Conservation (phyloP, 2,113 vertebrate genomes). For the Anser cygnoides region DNA sequence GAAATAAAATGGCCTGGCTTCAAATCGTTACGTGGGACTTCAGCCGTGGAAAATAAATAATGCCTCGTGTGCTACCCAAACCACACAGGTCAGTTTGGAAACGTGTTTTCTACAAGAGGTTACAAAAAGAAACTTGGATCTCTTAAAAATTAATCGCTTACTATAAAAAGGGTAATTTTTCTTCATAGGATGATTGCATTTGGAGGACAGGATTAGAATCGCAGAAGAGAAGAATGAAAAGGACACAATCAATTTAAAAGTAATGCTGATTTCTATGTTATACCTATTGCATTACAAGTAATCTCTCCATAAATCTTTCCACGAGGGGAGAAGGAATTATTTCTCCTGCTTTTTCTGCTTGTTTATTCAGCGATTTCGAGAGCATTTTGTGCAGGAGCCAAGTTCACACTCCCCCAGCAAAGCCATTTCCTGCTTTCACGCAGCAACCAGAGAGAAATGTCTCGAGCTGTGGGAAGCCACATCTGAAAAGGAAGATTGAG, state of each 20-base stretch:
- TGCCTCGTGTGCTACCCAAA: background rate
- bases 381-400: conserved; percentile 45
- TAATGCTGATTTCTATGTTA: background rate
- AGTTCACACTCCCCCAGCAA: conserved; percentile 46
- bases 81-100: background rate
- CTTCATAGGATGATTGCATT: background rate
- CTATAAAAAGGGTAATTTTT: background rate
- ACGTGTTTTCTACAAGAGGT: background rate
- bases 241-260: background rate
- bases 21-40: background rate
- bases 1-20: background rate
- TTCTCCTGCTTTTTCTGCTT: conserved; percentile 24
- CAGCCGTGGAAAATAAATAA: background rate
- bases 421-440: conserved; percentile 65
- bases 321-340: background rate
- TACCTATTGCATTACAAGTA: background rate
- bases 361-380: conserved; percentile 27
- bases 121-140: background rate
- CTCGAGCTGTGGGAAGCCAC: conserved; percentile 64
- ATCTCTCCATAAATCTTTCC: background rate
- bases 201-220: background rate
- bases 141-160: background rate
- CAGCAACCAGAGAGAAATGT: conserved; percentile 18
- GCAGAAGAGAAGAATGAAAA: background rate
- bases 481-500: conserved; percentile 38